A percentile compares a stretch with the other conserved stretches of the same genome.
phyloP scores from a whole-genome alignment of 2,113 vertebrate genomes.

The Neomonachus schauinslandi region DNA sequence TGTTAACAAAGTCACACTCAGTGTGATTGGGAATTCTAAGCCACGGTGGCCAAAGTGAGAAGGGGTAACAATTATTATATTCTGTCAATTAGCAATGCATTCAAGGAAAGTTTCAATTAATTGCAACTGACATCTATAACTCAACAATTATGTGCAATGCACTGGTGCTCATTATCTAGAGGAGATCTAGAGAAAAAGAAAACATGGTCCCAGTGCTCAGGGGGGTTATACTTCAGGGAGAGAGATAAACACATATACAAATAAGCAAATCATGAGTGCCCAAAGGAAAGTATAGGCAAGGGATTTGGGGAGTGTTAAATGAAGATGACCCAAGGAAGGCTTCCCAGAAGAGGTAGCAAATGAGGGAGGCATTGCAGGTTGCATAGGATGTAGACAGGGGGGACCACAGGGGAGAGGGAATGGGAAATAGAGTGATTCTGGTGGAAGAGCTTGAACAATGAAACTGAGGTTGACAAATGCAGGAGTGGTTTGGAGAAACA shows the following conservation, averaged over 20 bases:
- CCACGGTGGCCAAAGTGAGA: background rate
- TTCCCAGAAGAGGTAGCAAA: background rate
- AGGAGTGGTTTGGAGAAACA: background rate
- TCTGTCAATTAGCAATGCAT: background rate
- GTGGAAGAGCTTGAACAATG: background rate
- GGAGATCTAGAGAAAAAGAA: background rate
- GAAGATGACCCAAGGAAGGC: background rate
- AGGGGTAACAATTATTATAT: background rate
- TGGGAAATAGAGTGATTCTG: background rate
- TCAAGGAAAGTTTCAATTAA: background rate
- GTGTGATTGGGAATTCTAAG: background rate
- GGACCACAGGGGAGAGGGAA: background rate
- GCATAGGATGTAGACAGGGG: background rate
- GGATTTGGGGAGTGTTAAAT: background rate
- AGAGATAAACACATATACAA: background rate
- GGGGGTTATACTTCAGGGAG: background rate
- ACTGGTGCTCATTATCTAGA: background rate
- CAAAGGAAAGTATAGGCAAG: background rate
- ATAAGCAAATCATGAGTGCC: background rate
- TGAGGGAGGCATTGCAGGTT: background rate
- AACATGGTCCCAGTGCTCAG: background rate
- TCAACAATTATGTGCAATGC: background rate
- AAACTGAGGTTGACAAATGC: background rate
- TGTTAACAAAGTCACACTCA: conserved; percentile 15
- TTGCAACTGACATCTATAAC: background rate